Conservation (phyloP, 1,140 invertebrate genomes). For the Drosophila kurseongensis region DNA sequence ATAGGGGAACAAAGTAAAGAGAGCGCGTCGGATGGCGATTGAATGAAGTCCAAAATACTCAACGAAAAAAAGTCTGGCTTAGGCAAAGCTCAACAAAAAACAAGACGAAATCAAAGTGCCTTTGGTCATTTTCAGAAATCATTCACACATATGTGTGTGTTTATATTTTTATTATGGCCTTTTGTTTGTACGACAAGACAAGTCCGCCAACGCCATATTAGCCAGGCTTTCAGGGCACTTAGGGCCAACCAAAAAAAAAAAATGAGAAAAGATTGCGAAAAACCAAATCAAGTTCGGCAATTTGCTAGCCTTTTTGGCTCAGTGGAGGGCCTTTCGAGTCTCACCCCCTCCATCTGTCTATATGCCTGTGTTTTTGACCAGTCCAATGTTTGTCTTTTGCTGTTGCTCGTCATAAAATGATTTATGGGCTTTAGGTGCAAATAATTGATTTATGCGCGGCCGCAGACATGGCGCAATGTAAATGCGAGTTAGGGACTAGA, state of each 20-base stretch:
- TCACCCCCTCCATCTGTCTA: constrained; percentile 8
- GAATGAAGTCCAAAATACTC: constrained; percentile 12
- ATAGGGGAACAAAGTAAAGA: constrained; percentile 37
- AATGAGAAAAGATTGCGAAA: constrained; percentile 2
- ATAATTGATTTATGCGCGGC: constrained; percentile 74
- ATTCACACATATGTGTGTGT: constrained; percentile 61
- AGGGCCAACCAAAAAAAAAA: constrained; percentile 16
- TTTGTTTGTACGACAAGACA: constrained; percentile 59
- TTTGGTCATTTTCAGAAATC: constrained; percentile 55
- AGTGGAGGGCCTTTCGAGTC: constrained; percentile 30
- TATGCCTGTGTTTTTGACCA: constrained; percentile 50
- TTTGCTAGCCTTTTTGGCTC: constrained; percentile 61
- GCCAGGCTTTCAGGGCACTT: constrained; percentile 68
- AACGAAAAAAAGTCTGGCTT: constrained; percentile 18
- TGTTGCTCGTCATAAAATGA: constrained; percentile 66
- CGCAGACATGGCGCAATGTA: constrained; percentile 38
- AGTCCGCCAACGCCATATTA: constrained; percentile 74
- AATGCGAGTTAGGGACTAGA: constrained; percentile 18
- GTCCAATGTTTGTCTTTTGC: constrained; percentile 60
- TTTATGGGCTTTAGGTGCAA: constrained; percentile 73
- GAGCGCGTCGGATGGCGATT: constrained; percentile 23
- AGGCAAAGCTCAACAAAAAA: constrained; percentile 18
- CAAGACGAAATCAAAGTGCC: constrained; percentile 32
- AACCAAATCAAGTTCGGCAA: constrained; percentile 37
- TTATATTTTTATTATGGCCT: constrained; percentile 38